Evolutionary conservation across 2,888 invertebrate genomes (phyloP).

Genomic region (Parochlus steinenii): DNA sequence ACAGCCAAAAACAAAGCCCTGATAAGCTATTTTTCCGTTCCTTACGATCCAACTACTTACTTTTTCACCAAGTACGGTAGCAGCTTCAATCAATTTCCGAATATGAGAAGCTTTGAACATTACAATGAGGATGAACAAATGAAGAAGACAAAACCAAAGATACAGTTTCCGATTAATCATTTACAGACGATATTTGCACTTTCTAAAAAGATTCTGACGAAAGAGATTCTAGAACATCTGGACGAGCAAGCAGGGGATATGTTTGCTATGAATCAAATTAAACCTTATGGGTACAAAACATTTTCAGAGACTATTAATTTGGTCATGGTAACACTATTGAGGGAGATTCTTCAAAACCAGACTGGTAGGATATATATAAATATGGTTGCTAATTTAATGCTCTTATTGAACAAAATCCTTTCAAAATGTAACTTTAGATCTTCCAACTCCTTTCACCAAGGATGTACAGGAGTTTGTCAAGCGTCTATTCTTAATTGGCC

Average conservation of each 20-base stretch:
- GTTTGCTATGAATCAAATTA: conserved; percentile 50
- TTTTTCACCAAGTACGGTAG: conserved; percentile 88
- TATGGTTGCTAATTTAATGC: not conserved
- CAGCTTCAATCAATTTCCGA: conserved; percentile 78
- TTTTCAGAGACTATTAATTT: conserved; percentile 90
- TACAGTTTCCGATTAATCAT: conserved; percentile 60
- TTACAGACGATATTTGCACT: conserved; percentile 61
- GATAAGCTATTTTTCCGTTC: conserved; percentile 42
- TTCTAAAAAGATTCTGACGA: conserved; percentile 71
- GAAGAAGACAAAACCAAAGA: conserved; percentile 39
- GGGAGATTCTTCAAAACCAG: conserved; percentile 81
- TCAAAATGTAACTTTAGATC: conserved; percentile 32
- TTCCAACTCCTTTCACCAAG: conserved; percentile 78
- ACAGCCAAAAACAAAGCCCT: conserved; percentile 18
- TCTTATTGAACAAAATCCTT: not conserved
- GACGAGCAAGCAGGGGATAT: conserved; percentile 75
- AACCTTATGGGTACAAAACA: conserved; percentile 81
- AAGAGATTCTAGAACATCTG: conserved; percentile 62
- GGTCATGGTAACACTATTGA: conserved; percentile 77
- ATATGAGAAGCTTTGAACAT: conserved; percentile 54
- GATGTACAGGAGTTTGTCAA: conserved; percentile 87
- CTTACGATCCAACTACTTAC: conserved; percentile 66
- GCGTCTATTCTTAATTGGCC: conserved; percentile 78
- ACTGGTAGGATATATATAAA: conserved; percentile 24
- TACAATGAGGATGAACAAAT: conserved; percentile 4